A percentile compares a stretch with the other conserved stretches of the same genome.
Conservation (phyloP, 2,113 vertebrate genomes). For the Pelobates fuscus region DNA sequence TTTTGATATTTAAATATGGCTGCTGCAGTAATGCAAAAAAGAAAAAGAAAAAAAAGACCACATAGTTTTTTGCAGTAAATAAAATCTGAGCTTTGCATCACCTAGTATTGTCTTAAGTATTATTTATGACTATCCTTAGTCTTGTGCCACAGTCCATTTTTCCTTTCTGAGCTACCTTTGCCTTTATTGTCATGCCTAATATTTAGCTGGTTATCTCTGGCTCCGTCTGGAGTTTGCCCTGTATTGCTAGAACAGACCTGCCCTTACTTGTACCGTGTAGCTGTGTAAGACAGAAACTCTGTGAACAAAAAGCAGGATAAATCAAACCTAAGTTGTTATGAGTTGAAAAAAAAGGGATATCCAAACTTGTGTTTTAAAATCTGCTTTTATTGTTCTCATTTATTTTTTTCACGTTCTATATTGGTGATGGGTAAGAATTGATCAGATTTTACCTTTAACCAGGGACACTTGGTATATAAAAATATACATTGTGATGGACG, state of each 20-base stretch:
- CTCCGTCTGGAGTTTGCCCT: not conserved
- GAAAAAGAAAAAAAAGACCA: too few relatives aligned
- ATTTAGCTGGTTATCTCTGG: constrained; percentile 3
- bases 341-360: not conserved
- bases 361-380: not conserved
- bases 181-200: not conserved
- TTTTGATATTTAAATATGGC: too few relatives aligned
- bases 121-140: not conserved
- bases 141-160: not conserved
- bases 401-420: too few relatives aligned
- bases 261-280: constrained; percentile 53
- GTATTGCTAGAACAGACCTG: constrained; percentile 39
- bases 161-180: too few relatives aligned
- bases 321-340: not conserved
- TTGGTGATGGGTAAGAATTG: too few relatives aligned
- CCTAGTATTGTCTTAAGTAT: not conserved
- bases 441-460: too few relatives aligned
- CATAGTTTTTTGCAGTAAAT: too few relatives aligned
- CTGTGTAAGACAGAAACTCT: constrained; percentile 48
- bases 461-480: too few relatives aligned
- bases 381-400: not conserved
- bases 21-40: too few relatives aligned
- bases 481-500: too few relatives aligned
- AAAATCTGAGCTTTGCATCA: too few relatives aligned
- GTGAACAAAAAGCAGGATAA: constrained; percentile 30